Evolutionary conservation across 2,888 invertebrate genomes (phyloP).

Genomic region (Eupeodes luniger): DNA sequence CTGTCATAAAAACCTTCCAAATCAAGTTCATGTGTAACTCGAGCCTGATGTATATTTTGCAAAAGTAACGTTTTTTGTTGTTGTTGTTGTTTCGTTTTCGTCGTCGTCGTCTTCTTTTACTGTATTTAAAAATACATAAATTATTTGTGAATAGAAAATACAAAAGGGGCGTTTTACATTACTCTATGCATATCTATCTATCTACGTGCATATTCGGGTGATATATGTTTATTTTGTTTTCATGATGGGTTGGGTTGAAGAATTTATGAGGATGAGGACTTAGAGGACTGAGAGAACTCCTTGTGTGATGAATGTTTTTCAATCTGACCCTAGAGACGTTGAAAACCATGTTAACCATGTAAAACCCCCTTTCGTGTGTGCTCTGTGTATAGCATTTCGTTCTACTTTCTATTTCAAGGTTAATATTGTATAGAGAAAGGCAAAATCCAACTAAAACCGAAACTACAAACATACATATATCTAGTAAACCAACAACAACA

Average conservation of each 20-base stretch:
- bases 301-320: constrained; percentile 53
- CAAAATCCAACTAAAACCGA: constrained; percentile 53
- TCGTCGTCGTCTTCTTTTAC: not conserved
- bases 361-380: constrained; percentile 12
- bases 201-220: not conserved
- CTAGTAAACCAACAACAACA: constrained; percentile 26
- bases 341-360: constrained; percentile 41
- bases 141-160: constrained; percentile 30
- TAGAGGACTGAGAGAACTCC: constrained; percentile 1
- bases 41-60: not conserved
- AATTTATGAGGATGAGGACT: no score
- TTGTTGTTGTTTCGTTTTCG: not conserved
- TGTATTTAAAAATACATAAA: constrained; percentile 22
- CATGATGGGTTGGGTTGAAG: constrained; percentile 9
- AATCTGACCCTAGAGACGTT: constrained; percentile 58
- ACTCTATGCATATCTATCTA: not conserved
- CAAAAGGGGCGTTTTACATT: not conserved
- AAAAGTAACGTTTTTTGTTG: not conserved
- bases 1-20: constrained; percentile 15
- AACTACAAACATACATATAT: not conserved
- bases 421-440: constrained; percentile 40
- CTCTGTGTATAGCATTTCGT: constrained; percentile 51
- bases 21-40: constrained; percentile 36
- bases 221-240: constrained; percentile 16
- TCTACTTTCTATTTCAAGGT: constrained; percentile 75